These are phyloP conservation scores for Papilio polytes DNA, from an alignment of 1,140 invertebrate genomes.

Conservation along the genomic window DNA sequence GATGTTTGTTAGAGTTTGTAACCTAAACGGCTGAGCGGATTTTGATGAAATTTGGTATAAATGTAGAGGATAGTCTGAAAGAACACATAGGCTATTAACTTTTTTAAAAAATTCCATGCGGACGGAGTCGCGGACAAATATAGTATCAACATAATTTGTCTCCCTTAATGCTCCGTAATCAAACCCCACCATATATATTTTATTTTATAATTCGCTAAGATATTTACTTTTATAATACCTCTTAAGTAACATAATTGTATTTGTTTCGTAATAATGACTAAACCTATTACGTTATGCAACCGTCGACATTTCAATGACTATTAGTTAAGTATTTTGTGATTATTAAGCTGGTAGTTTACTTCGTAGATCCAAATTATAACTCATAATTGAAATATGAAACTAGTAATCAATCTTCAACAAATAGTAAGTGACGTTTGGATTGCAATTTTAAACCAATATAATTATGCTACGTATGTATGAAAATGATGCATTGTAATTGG, in stretches of 20 bases:
- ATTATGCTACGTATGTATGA: neutral
- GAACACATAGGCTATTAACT: no score
- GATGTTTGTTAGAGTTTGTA: no score
- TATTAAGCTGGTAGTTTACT: neutral
- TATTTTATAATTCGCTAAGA: neutral
- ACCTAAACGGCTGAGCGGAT: no score
- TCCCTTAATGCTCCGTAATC: neutral
- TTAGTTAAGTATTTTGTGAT: conserved; percentile 11
- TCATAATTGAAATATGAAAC: neutral
- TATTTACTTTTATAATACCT: conserved; percentile 4
- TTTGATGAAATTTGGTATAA: no score
- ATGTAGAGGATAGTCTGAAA: no score
- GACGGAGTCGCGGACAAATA: no score
- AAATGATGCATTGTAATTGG: no score
- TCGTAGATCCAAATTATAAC: neutral
- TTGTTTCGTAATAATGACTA: neutral
- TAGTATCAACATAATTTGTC: no score
- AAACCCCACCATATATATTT: neutral
- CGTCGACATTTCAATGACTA: conserved; percentile 10
- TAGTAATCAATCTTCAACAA: neutral
- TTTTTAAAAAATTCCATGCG: no score
- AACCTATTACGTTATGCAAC: conserved; percentile 33
- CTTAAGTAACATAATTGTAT: neutral
- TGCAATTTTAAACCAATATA: neutral
- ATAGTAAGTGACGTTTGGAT: neutral